Conservation (phyloP, 2,888 invertebrate genomes). For the Apodemia hepburni region DNA sequence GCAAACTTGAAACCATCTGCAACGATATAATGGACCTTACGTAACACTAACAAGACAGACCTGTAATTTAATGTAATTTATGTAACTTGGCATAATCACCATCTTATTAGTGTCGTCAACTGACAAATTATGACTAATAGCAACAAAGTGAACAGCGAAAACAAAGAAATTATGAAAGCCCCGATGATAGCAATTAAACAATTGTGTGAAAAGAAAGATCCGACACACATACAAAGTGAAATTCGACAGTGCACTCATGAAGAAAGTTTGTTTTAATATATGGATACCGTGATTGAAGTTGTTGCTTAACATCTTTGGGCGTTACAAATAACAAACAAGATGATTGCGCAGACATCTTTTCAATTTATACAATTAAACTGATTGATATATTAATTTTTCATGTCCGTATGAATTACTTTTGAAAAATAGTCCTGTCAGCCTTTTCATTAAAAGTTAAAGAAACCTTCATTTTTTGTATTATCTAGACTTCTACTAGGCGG, state of each 20-base stretch:
- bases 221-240: conserved; percentile 52
- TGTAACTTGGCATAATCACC: conserved; percentile 9
- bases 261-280: conserved; percentile 66
- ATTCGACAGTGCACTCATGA: conserved; percentile 68
- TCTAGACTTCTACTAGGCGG: too few relatives aligned
- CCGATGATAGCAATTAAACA: conserved; percentile 14
- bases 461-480: too few relatives aligned
- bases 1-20: neutral
- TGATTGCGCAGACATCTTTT: neutral
- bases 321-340: conserved; percentile 10
- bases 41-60: neutral
- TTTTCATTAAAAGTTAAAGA: too few relatives aligned
- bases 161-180: conserved; percentile 39
- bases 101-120: conserved; percentile 7
- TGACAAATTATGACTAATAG: conserved; percentile 12
- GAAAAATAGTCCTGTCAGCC: neutral
- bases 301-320: conserved; percentile 45
- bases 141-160: conserved; percentile 44
- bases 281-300: conserved; percentile 54
- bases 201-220: conserved; percentile 35
- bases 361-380: conserved; percentile 3
- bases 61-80: conserved; percentile 3
- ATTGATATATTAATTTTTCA: neutral
- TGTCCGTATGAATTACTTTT: neutral
- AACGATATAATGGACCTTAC: neutral